phyloP scores from a whole-genome alignment of 2,113 vertebrate species.

The Clarias magur region DNA sequence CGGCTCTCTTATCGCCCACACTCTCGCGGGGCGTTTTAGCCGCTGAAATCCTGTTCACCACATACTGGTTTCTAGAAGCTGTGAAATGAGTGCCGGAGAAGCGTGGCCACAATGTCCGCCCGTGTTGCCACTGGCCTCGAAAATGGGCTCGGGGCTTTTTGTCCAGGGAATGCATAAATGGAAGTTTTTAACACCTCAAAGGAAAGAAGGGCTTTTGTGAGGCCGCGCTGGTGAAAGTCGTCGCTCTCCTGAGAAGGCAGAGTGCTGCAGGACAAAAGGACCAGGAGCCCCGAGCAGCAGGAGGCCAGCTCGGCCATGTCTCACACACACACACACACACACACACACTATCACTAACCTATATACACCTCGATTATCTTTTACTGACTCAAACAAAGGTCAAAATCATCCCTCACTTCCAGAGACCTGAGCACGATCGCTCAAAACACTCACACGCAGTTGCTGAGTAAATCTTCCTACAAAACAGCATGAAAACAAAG shows the following conservation, averaged over 20 bases:
- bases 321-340: conserved; percentile 29
- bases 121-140: conserved; percentile 74
- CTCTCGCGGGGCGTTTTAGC: conserved; percentile 78
- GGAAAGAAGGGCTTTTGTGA: conserved; percentile 77
- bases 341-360: conserved; percentile 24
- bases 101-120: conserved; percentile 79
- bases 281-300: conserved; percentile 71
- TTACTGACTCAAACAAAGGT: conserved; percentile 25
- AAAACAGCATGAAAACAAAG: conserved; percentile 31
- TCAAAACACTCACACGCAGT: background rate
- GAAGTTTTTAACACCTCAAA: conserved; percentile 85
- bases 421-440: background rate
- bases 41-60: conserved; percentile 81
- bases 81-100: conserved; percentile 78
- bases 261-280: conserved; percentile 79
- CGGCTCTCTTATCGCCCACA: conserved; percentile 77
- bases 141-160: conserved; percentile 73
- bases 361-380: background rate
- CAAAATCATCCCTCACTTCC: conserved; percentile 17
- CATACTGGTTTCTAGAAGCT: conserved; percentile 80
- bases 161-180: conserved; percentile 81
- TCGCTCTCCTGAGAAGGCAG: conserved; percentile 76
- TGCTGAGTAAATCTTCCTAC: conserved; percentile 15
- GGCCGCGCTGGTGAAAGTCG: conserved; percentile 74
- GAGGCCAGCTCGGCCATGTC: conserved; percentile 66